Conservation (phyloP, 2,888 invertebrate genomes). For the Resseliella maxima region DNA sequence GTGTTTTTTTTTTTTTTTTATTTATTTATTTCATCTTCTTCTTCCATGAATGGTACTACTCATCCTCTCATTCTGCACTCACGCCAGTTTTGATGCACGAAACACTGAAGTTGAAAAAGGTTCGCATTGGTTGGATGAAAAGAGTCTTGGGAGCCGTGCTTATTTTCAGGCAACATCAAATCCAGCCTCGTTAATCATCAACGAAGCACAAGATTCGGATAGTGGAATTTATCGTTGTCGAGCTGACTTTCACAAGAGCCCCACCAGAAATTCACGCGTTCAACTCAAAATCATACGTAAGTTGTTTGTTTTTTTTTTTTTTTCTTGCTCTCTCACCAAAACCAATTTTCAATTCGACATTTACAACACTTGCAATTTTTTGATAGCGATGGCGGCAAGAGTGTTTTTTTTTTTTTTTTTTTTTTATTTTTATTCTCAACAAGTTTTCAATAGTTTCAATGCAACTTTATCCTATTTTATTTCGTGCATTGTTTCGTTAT, state of each 20-base stretch:
- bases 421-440: not conserved
- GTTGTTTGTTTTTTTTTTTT: too few relatives aligned
- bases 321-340: too few relatives aligned
- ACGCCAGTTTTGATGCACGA: slow-evolving; percentile 69
- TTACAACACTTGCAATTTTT: not conserved
- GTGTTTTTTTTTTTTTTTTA: not conserved
- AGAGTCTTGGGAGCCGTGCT: slow-evolving; percentile 75
- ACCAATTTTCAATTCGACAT: not conserved
- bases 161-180: slow-evolving; percentile 80
- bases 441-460: not conserved
- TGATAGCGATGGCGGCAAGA: too few relatives aligned
- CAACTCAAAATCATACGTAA: slow-evolving; percentile 91
- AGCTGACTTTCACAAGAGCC: slow-evolving; percentile 90
- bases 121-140: slow-evolving; percentile 71
- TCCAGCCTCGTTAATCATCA: slow-evolving; percentile 81
- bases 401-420: not conserved
- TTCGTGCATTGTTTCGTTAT: not conserved
- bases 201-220: slow-evolving; percentile 79
- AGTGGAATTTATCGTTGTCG: slow-evolving; percentile 88
- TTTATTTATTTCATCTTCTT: not conserved
- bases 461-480: not conserved
- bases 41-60: not conserved
- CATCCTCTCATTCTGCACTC: too few relatives aligned
- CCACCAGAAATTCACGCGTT: slow-evolving; percentile 87
- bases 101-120: slow-evolving; percentile 69